These are phyloP conservation scores for Cassiopea andromeda DNA, from an alignment of 30 jellyfish, hydroid and myxozoan species.

Conservation along the genomic window DNA sequence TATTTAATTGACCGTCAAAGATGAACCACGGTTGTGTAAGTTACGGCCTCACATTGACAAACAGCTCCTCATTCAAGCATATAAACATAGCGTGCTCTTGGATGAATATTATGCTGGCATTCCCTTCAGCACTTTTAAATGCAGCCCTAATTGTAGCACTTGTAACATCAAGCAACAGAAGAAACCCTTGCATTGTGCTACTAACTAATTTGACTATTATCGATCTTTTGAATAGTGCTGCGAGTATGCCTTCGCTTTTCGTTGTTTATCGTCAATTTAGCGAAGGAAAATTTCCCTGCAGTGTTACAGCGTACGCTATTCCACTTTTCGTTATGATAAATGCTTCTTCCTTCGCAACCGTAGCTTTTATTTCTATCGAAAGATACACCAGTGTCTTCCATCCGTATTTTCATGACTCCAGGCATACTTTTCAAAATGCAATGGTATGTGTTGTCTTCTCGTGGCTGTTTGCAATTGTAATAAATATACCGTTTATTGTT, in stretches of 20 bases:
- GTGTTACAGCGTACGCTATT: background rate
- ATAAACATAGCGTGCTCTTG: constrained; percentile 19
- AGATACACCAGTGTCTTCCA: constrained; percentile 45
- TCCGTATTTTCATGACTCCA: constrained; percentile 36
- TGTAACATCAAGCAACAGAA: constrained; percentile 8
- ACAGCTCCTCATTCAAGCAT: constrained; percentile 1
- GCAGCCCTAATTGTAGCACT: constrained; percentile 5
- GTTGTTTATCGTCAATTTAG: constrained; percentile 12
- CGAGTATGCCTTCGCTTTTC: constrained; percentile 10
- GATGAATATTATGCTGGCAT: background rate
- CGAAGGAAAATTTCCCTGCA: constrained; percentile 29
- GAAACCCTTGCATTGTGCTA: constrained; percentile 30
- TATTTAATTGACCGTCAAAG: background rate
- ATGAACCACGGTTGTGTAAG: background rate
- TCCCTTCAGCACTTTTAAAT: constrained; percentile 30
- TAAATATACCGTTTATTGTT: background rate
- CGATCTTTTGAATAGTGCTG: constrained; percentile 31
- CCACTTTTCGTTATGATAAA: constrained; percentile 26
- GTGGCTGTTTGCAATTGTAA: constrained; percentile 14
- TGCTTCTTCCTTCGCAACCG: constrained; percentile 22
- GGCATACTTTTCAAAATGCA: background rate
- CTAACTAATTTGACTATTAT: constrained; percentile 26
- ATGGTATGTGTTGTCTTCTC: background rate
- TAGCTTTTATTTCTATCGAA: constrained; percentile 37
- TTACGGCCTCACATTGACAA: constrained; percentile 4